Evolutionary conservation across 2,113 vertebrate species (phyloP).

Genomic region (Corythornis vintsioides): DNA sequence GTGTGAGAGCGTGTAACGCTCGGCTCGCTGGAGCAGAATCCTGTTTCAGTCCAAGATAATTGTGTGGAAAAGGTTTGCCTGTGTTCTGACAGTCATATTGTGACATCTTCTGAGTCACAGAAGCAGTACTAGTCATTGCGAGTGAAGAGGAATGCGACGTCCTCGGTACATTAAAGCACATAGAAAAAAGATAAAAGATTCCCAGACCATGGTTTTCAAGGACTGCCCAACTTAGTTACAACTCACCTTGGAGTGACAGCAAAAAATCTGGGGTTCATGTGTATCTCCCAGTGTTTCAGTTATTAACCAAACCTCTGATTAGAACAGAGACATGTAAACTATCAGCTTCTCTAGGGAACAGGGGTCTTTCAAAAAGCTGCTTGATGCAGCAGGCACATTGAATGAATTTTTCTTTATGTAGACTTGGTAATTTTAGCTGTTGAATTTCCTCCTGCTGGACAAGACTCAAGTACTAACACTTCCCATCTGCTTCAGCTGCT

Average conservation of each 20-base stretch:
- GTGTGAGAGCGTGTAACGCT: accelerated
- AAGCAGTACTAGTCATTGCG: neutral
- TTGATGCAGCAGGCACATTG: neutral
- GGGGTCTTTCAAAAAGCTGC: neutral
- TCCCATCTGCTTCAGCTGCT: neutral
- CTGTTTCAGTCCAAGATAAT: neutral
- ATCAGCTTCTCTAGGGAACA: neutral
- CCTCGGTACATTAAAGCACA: neutral
- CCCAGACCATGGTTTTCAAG: neutral
- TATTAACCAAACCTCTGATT: neutral
- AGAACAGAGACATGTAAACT: neutral
- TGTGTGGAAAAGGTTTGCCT: neutral
- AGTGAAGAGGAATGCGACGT: neutral
- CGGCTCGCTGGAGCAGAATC: neutral
- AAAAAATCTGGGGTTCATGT: neutral
- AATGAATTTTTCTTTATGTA: neutral
- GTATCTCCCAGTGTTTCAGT: neutral
- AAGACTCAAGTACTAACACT: neutral
- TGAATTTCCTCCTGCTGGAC: neutral
- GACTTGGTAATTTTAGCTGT: neutral
- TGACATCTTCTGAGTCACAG: neutral
- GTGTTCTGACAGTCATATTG: neutral
- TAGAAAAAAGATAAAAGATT: neutral
- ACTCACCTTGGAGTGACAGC: neutral
- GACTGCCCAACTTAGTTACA: neutral